Evolutionary conservation across 2,888 invertebrate genomes (phyloP).

Genomic region (Plagodis pulveraria): DNA sequence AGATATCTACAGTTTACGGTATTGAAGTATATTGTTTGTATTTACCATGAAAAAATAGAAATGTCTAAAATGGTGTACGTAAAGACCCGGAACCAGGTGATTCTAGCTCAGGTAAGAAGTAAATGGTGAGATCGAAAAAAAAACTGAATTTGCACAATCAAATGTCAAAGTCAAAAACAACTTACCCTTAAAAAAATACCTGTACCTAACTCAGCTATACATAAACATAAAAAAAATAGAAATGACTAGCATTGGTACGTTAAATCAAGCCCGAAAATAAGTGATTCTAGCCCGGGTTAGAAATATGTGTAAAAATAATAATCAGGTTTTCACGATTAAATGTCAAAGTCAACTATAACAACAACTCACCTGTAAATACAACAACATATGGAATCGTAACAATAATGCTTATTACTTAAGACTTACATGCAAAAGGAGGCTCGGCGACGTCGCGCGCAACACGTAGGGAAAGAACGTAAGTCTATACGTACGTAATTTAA

Average conservation of each 20-base stretch:
- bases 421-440: constrained; percentile 54
- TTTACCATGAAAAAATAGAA: too few species aligned
- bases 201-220: constrained; percentile 1
- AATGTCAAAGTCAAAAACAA: too few species aligned
- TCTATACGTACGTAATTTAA: constrained; percentile 51
- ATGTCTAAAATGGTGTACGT: too few species aligned
- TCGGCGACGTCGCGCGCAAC: constrained; percentile 42
- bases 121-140: too few species aligned
- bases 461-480: constrained; percentile 52
- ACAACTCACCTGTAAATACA: not conserved
- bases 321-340: not conserved
- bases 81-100: too few species aligned
- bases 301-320: too few species aligned
- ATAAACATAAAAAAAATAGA: not conserved
- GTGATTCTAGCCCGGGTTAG: too few species aligned
- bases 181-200: not conserved
- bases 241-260: not conserved
- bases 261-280: not conserved
- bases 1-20: too few species aligned
- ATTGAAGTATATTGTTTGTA: too few species aligned
- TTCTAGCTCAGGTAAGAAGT: too few species aligned
- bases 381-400: constrained; percentile 10
- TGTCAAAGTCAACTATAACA: not conserved
- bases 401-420: constrained; percentile 14
- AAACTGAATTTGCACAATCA: too few species aligned